These are phyloP conservation scores for Meghimatium bilineatum DNA, from an alignment of 2,888 invertebrate species.

Conservation along the genomic window DNA sequence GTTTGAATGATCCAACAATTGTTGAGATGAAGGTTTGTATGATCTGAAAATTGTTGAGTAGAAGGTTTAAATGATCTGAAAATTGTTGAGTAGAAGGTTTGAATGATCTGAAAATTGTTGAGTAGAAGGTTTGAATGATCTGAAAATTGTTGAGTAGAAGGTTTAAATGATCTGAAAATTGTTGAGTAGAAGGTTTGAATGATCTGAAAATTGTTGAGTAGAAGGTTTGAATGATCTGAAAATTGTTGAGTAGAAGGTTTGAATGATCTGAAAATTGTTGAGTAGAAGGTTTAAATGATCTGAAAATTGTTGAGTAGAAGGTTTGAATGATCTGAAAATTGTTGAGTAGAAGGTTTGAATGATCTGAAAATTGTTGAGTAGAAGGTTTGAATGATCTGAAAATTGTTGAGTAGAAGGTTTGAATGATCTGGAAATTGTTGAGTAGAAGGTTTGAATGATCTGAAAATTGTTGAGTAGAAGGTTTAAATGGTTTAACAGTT, in stretches of 20 bases:
- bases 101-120: conserved; percentile 57
- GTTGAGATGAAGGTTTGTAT: conserved; percentile 71
- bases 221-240: conserved; percentile 68
- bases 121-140: conserved; percentile 77
- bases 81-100: conserved; percentile 73
- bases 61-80: conserved; percentile 77
- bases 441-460: conserved; percentile 77
- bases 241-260: conserved; percentile 66
- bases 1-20: conserved; percentile 59
- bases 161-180: conserved; percentile 58
- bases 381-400: conserved; percentile 77
- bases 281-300: conserved; percentile 70
- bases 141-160: conserved; percentile 74
- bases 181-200: conserved; percentile 73
- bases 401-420: conserved; percentile 73
- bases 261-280: conserved; percentile 76
- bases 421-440: conserved; percentile 57
- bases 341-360: conserved; percentile 71
- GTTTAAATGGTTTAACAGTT: conserved; percentile 58
- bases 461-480: conserved; percentile 74
- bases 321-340: conserved; percentile 77
- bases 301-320: conserved; percentile 64
- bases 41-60: conserved; percentile 62
- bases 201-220: conserved; percentile 75
- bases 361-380: conserved; percentile 62